phyloP scores from a whole-genome alignment of 2,888 invertebrate genomes.

The Hypomecis atomaria region DNA sequence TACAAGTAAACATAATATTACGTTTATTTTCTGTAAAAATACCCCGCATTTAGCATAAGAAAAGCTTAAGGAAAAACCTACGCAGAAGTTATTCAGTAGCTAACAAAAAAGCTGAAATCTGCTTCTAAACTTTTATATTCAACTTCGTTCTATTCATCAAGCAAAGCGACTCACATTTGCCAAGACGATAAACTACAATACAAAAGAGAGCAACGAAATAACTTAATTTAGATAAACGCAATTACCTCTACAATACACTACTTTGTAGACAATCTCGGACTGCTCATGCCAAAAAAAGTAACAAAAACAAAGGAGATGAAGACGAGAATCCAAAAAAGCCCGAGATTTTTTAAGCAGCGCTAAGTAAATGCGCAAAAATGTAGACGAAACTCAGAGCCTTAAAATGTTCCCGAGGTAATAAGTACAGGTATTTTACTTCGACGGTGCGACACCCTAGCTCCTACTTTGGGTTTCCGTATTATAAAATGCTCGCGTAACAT shows the following conservation, averaged over 20 bases:
- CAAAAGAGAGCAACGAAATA: conserved; percentile 23
- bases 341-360: conserved; percentile 58
- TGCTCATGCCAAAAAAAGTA: conserved; percentile 18
- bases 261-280: conserved; percentile 24
- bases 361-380: conserved; percentile 56
- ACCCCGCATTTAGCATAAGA: not conserved
- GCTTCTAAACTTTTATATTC: conserved; percentile 6
- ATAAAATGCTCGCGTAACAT: not conserved
- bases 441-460: conserved; percentile 40
- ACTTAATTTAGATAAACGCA: conserved; percentile 41
- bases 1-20: not conserved
- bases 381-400: conserved; percentile 51
- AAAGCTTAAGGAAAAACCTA: not conserved
- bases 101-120: conserved; percentile 21
- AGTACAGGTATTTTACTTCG: conserved; percentile 59
- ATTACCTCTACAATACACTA: conserved; percentile 32
- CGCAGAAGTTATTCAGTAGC: conserved; percentile 3
- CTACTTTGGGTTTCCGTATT: conserved; percentile 45
- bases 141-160: conserved; percentile 20
- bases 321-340: conserved; percentile 50
- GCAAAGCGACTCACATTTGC: conserved; percentile 13
- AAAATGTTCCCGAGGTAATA: conserved; percentile 57
- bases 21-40: not conserved
- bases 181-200: conserved; percentile 20
- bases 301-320: conserved; percentile 45